Base-by-base conservation (phyloP, 2,888 invertebrate species). In the Alloscopus bannaensis region DNA sequence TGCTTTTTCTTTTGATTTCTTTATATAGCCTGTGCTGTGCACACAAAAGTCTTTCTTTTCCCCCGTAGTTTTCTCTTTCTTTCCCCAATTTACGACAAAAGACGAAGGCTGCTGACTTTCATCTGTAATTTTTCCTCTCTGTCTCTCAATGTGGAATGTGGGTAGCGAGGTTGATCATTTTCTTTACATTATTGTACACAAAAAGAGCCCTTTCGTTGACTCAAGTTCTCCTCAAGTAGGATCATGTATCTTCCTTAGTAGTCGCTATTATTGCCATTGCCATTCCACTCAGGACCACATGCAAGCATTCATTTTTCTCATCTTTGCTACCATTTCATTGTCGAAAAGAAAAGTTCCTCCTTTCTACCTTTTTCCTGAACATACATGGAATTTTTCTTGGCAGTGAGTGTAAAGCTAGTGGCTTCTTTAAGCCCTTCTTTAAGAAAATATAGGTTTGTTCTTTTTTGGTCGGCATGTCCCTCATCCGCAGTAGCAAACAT, bases 241-340 rank as follows among this genome's bases (percentile, higher is more conserved):
- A 75, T 75, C 75, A 75, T 75, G 75, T 59, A 75, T 75, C 75
- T 75, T 75, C 66, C 66, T 75, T 75, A 72, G 72, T 55, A 52
- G 62, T 62, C 29, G 69, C 68, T 57, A 69, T 69, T 68, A 57
- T 70, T 78, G 78, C 65, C 78, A 70, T 78, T 78, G 70, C 64
- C 78, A 75, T 75, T 75, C 75, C 59, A 47, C 75, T 75, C 65
- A 75, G 75, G 65, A 75, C 75, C 75, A 65, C 75, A 75, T 75
- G 75, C 66, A 75, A 75, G 66, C 75, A 66, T 65, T 59, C 75
- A 75, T 75, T 75, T 59, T 65, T 65, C 45, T 59, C 28, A 18
- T n/a, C n/a, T n/a, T 36, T 16, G 26, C 40, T 52, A 20, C 72
- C 29, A 57, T 73, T 73, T 73, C 29, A 72, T 40, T 64, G 75